These are phyloP conservation scores for Eulimnadia texana DNA, from an alignment of 1,140 invertebrate genomes.

Conservation along the genomic window DNA sequence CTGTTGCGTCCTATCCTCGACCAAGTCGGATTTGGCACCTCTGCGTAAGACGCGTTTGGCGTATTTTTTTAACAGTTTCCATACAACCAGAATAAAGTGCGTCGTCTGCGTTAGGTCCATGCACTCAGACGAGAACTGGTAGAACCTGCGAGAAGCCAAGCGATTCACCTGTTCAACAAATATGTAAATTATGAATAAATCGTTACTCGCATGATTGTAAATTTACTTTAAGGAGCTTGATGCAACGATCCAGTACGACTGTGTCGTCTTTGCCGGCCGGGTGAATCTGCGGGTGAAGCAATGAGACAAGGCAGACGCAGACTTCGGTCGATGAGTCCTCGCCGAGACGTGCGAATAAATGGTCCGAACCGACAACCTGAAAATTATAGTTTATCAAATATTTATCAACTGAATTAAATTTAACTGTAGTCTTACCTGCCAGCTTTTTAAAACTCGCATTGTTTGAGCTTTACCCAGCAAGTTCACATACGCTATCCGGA, in stretches of 20 bases:
- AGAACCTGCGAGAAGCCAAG: neutral
- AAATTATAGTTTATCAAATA: neutral
- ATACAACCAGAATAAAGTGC: neutral
- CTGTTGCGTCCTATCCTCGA: neutral
- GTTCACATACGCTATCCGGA: neutral
- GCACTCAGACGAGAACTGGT: neutral
- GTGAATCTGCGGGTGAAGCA: neutral
- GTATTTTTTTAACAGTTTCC: neutral
- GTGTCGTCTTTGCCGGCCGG: neutral
- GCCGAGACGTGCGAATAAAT: neutral
- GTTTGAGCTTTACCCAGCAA: neutral
- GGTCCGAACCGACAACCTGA: neutral
- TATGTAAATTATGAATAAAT: too few relatives aligned
- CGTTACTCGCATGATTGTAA: too few relatives aligned
- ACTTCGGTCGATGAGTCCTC: neutral
- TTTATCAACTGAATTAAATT: too few relatives aligned
- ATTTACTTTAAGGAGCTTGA: neutral
- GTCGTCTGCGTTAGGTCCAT: neutral
- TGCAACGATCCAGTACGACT: neutral
- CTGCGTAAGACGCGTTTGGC: neutral
- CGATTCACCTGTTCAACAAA: neutral
- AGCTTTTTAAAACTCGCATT: neutral
- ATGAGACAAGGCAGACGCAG: neutral
- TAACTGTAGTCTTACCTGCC: neutral
- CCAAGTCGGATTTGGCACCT: neutral